Base-by-base conservation (phyloP, 2,888 invertebrate species). In the Agrenia bidenticulata region DNA sequence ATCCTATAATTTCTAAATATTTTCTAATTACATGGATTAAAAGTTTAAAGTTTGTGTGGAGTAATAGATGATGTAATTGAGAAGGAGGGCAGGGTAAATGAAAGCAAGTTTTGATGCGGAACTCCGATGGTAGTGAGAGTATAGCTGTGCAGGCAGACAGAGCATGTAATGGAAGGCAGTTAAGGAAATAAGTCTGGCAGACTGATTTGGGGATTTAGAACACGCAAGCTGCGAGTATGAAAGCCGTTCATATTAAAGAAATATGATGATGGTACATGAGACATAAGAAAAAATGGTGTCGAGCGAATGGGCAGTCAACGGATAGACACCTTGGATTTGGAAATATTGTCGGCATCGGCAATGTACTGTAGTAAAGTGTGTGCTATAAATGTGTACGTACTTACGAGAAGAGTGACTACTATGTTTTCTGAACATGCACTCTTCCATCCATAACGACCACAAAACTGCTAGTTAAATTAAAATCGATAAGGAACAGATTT, bases 401-500 rank as follows among this genome's bases (percentile, higher is more conserved):
- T 32, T 32, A 32, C 32, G 4, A 32, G 4, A 32, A 4, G 32
- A 7, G 4, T 32, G 4, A 32, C 32, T 32, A 66, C 70, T 67
- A 67, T 69, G 57, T 61, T 56, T 61, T 56, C 62, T 67, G 62
- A 63, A 67, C 71, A 71, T 67, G 71, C 67, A 69, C 53, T 58
- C 59, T 62, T 59, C 49, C 59, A 53, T 59, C 49, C 59, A 53
- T 63, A 55, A 41, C 57, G 64, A 60, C 54, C 61, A 67, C 65
- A 64, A 64, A 61, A 63, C 37, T 24, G n/a, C 51, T 64, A 62
- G 62, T 62, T 64, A 57, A 59, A 70, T 61, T 67, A 70, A 74
- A 74, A 74, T 74, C 73, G 69, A 74, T 72, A 64, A 69, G 59
- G 56, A 72, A 62, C 72, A 67, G 70, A 74, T 72, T 72, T 69